A percentile compares a stretch with the other conserved stretches of the same genome.
phyloP scores from a whole-genome alignment of 2,888 invertebrate genomes.

The Scaeva pyrastri region DNA sequence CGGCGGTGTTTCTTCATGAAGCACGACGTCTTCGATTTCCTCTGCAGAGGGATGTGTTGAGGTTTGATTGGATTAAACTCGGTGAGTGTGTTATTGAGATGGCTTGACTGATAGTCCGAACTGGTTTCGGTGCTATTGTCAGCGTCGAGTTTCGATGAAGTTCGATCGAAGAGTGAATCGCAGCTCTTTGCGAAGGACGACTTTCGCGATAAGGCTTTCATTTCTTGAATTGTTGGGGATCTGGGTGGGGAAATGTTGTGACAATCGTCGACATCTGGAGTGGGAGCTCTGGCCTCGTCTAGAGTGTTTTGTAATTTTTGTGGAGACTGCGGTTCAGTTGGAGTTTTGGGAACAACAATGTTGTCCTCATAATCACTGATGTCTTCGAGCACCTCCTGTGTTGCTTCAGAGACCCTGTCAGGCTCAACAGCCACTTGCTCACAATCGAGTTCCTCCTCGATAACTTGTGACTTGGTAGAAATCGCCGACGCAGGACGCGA shows the following conservation, averaged over 20 bases:
- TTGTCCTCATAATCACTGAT: conserved; percentile 48
- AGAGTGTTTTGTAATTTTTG: conserved; percentile 29
- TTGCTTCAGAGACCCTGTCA: conserved; percentile 54
- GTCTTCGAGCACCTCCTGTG: conserved; percentile 58
- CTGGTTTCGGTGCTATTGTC: conserved; percentile 80
- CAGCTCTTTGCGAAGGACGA: conserved; percentile 79
- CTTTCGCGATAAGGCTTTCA: conserved; percentile 77
- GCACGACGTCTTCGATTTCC: conserved; percentile 82
- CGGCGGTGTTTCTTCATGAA: conserved; percentile 81
- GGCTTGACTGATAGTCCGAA: conserved; percentile 79
- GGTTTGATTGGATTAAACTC: conserved; percentile 74
- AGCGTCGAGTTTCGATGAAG: conserved; percentile 77
- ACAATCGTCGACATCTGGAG: conserved; percentile 12
- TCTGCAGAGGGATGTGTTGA: conserved; percentile 80
- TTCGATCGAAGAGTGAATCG: conserved; percentile 80
- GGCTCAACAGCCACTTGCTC: conserved; percentile 75
- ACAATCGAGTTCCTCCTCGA: conserved; percentile 82
- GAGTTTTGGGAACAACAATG: conserved; percentile 50
- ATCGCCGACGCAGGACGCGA: conserved; percentile 78
- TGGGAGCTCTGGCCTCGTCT: conserved; percentile 7
- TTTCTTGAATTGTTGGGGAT: conserved; percentile 78
- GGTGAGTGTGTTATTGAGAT: conserved; percentile 75
- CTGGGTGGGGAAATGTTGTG: conserved; percentile 53
- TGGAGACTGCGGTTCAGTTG: conserved; percentile 33
- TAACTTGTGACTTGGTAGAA: conserved; percentile 84